Conservation (phyloP, 2,797 vertebrate genomes). For the Acipenser ruthenus region DNA sequence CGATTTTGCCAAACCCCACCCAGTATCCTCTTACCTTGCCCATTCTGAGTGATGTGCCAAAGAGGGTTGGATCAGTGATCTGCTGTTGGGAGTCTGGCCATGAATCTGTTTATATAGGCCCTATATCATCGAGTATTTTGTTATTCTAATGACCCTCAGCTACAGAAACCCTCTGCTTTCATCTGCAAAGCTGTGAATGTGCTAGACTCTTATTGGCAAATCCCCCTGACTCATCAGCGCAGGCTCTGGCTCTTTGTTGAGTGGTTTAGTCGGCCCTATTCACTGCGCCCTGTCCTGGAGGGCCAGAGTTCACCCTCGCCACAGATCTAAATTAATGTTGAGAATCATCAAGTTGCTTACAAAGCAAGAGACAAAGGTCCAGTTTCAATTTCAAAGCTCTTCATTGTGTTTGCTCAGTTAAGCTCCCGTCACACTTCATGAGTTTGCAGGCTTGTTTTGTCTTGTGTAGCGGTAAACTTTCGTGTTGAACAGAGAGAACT, state of each 20-base stretch:
- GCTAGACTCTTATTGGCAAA: constrained; percentile 38
- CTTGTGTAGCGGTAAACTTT: no score
- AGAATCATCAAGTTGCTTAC: constrained; percentile 3
- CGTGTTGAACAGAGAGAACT: no score
- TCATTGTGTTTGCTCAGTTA: neutral
- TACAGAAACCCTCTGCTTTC: constrained; percentile 5
- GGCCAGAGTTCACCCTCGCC: neutral
- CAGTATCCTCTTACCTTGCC: no score
- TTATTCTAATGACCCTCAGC: constrained; percentile 37
- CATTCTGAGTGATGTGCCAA: constrained; percentile 5
- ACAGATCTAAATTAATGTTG: neutral
- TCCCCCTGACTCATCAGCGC: constrained; percentile 51
- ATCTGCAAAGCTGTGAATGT: constrained; percentile 45
- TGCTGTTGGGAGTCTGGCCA: constrained; percentile 36
- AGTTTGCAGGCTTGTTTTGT: no score
- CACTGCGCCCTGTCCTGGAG: neutral
- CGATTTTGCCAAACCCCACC: no score
- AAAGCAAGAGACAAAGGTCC: neutral
- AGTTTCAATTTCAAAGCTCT: neutral
- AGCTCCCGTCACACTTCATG: no score
- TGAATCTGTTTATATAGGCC: constrained; percentile 37
- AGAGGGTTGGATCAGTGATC: constrained; percentile 32
- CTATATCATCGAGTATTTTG: constrained; percentile 39
- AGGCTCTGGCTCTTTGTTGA: constrained; percentile 40
- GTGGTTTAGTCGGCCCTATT: constrained; percentile 28